Evolutionary conservation across 2,797 vertebrate genomes (phyloP), one percentile per base, ranked within the genome.

Genomic region (Somateria mollissima): DNA sequence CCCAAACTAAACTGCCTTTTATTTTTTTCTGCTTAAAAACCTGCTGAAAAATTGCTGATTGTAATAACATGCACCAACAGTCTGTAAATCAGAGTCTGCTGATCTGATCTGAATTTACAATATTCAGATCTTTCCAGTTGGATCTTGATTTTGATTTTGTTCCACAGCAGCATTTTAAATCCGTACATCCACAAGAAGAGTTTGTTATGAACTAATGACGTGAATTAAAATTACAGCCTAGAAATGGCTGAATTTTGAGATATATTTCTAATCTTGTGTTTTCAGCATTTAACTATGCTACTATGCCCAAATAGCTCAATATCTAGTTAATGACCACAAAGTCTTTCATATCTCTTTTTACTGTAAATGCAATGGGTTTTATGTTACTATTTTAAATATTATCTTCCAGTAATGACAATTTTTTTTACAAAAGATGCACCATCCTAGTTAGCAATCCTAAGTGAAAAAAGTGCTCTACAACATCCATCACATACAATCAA

Each of bases 81-180:
- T 36, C 11, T 39, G 16, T 36, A 45, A 86, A 5, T 8, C 53
- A 45, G 34, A 36, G 16, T 47, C 30, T 61, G 18, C 27, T 65
- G 45, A 28, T 49, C 20, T 62, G 43, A 39, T 51, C 28, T 34
- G 30, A 49, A 53, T 19, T 62, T 17, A 30, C 41, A 51, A 11
- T 34, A 39, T 45, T 47, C 0, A 0, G 32, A 30, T 70, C 36
- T 14, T 34, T 20, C 3, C 5, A 47, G 9, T 11, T 67, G 58
- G 41, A 69, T 49, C 84, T 60, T 54, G 34, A 60, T 49, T 60
- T 70, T 64, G 2, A 28, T 13, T 58, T 74, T 71, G 20, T 81
- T 77, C 17, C 34, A 69, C 20, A 34, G 13, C 17, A 64, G n/a
- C 20, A n/a, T 39, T 60, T 85, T 65, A 70, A 81, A 78, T 45